phyloP scores from a whole-genome alignment of 2,797 vertebrate genomes.

The Perodicticus potto region DNA sequence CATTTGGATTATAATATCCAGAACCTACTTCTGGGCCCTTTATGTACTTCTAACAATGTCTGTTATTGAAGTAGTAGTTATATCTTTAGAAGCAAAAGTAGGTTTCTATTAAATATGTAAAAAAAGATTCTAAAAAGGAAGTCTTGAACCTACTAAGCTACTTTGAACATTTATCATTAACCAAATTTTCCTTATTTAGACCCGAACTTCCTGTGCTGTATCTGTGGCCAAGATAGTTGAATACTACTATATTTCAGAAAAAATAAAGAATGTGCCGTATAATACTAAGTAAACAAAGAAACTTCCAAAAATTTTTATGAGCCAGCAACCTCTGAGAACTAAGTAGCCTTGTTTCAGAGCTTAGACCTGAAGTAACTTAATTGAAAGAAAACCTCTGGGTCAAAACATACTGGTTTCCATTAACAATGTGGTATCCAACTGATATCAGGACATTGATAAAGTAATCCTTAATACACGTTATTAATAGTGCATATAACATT shows the following conservation, averaged over 20 bases:
- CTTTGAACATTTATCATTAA: slow-evolving; percentile 14
- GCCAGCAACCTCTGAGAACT: not conserved
- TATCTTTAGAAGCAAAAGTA: not conserved
- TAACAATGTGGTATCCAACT: not conserved
- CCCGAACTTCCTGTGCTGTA: not conserved
- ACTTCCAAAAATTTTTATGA: not conserved
- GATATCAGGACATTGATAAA: not conserved
- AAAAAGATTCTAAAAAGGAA: slow-evolving; percentile 16
- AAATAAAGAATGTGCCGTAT: not conserved
- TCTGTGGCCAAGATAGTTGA: not conserved
- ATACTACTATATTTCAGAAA: not conserved
- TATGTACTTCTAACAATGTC: not conserved
- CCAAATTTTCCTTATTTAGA: not conserved
- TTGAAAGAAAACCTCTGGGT: not conserved
- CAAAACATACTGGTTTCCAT: slow-evolving; percentile 8
- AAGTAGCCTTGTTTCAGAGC: not conserved
- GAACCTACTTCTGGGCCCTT: slow-evolving; percentile 8
- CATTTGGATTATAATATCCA: slow-evolving; percentile 8
- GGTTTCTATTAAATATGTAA: slow-evolving; percentile 16
- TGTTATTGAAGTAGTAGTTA: slow-evolving; percentile 4
- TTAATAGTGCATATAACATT: not conserved
- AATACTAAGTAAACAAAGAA: slow-evolving; percentile 29
- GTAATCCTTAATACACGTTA: not conserved
- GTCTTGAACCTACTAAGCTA: not conserved
- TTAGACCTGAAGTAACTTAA: not conserved